Conservation (phyloP, 2,113 vertebrate genomes). For the Antennarius striatus region DNA sequence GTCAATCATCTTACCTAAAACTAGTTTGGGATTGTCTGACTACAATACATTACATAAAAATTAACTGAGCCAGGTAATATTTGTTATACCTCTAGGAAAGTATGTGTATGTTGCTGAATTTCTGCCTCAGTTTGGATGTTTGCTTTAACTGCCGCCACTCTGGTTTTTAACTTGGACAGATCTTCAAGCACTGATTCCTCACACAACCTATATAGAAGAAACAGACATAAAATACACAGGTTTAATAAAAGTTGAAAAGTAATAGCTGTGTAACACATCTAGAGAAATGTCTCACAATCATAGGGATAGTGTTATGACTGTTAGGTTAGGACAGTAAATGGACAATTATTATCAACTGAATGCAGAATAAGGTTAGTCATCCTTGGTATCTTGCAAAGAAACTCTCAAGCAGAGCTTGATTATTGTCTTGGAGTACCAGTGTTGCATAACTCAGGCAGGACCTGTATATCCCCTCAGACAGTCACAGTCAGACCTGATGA, state of each 20-base stretch:
- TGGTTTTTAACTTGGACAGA: slow-evolving; percentile 75
- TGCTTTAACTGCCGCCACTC: slow-evolving; percentile 67
- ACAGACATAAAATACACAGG: no score
- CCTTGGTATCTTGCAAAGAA: slow-evolving; percentile 2
- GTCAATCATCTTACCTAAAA: neutral
- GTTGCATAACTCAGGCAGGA: slow-evolving; percentile 35
- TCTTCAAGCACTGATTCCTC: slow-evolving; percentile 81
- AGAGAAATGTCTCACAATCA: no score
- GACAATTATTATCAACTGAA: no score
- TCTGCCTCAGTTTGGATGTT: slow-evolving; percentile 69
- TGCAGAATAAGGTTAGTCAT: neutral
- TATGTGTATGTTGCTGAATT: slow-evolving; percentile 71
- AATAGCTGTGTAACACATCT: no score
- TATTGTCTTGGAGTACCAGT: slow-evolving; percentile 14
- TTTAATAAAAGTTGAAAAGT: no score
- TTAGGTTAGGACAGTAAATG: no score
- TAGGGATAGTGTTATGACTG: no score
- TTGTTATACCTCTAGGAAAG: slow-evolving; percentile 78
- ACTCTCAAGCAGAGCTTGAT: slow-evolving; percentile 23
- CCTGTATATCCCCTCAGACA: slow-evolving; percentile 16
- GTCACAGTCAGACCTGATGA: slow-evolving; percentile 24
- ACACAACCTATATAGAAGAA: slow-evolving; percentile 67
- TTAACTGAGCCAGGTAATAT: neutral
- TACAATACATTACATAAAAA: neutral
- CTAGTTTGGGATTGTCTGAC: neutral